Evolutionary conservation across 2,888 invertebrate species (phyloP).

Genomic region (Drosophila birchii): DNA sequence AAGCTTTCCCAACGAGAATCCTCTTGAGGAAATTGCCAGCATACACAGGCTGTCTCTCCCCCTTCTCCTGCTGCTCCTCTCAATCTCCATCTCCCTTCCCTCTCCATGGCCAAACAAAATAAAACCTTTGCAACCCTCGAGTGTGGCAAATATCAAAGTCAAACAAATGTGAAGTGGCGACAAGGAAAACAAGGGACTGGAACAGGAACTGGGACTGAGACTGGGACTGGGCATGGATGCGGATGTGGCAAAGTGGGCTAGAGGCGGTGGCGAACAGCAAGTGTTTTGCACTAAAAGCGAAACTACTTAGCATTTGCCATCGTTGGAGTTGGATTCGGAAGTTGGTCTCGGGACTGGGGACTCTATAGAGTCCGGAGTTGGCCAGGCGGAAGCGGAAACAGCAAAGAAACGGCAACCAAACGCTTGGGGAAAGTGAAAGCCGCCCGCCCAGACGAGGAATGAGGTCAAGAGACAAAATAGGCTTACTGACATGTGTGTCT

Average conservation of each 20-base stretch:
- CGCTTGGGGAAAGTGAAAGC: slow-evolving; percentile 38
- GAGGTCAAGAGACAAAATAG: slow-evolving; percentile 79
- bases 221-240: not conserved
- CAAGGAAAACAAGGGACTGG: slow-evolving; percentile 28
- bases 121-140: slow-evolving; percentile 31
- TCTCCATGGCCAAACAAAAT: slow-evolving; percentile 8
- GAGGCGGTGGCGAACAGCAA: slow-evolving; percentile 30
- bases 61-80: not conserved
- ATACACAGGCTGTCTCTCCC: not conserved
- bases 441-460: slow-evolving; percentile 55
- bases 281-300: slow-evolving; percentile 78
- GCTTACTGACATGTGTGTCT: slow-evolving; percentile 62
- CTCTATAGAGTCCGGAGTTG: slow-evolving; percentile 11
- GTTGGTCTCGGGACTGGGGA: slow-evolving; percentile 5
- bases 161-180: slow-evolving; percentile 46
- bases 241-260: slow-evolving; percentile 7
- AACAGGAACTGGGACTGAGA: not conserved
- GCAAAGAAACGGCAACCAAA: slow-evolving; percentile 14
- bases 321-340: slow-evolving; percentile 42
- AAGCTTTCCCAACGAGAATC: slow-evolving; percentile 24
- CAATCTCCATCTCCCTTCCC: not conserved
- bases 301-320: slow-evolving; percentile 76
- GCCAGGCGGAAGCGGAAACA: slow-evolving; percentile 39
- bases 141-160: slow-evolving; percentile 64
- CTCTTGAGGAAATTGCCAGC: slow-evolving; percentile 35